Percentiles rank a stretch among this genome's conserved stretches.
Evolutionary conservation across 2,113 vertebrate genomes (phyloP).

Genomic region (Psephotus haematonotus): DNA sequence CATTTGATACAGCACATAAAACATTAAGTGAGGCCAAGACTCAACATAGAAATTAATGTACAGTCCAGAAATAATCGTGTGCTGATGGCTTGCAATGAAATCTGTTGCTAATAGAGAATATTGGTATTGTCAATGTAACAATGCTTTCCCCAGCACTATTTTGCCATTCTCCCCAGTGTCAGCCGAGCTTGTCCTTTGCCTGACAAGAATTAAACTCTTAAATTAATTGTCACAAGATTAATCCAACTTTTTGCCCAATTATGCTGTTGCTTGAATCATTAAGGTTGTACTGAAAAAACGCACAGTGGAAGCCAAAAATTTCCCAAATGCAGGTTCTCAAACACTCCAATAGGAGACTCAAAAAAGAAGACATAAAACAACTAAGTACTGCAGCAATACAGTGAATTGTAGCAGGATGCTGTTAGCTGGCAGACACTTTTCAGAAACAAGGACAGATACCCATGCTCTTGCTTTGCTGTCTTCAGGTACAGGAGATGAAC

Average conservation of each 20-base stretch:
- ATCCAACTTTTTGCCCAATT: neutral
- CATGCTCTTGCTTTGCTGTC: neutral
- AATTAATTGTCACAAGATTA: neutral
- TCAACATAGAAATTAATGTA: neutral
- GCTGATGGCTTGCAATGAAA: neutral
- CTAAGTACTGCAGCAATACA: fast-evolving
- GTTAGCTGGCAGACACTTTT: neutral
- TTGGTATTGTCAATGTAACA: neutral
- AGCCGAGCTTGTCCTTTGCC: neutral
- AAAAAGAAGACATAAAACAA: neutral
- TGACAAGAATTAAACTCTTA: neutral
- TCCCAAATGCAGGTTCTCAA: neutral
- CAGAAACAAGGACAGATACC: neutral
- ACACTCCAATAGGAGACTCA: neutral
- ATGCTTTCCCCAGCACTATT: neutral
- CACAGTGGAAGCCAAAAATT: neutral
- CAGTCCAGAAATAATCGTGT: neutral
- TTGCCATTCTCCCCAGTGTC: neutral
- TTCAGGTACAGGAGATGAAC: neutral
- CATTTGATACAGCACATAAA: neutral
- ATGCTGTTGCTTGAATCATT: neutral
- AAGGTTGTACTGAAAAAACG: neutral
- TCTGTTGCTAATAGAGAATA: neutral
- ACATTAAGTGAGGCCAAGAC: neutral
- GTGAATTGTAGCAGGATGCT: neutral